Percentiles rank a stretch among this genome's conserved stretches.
These are phyloP conservation scores for Typhlichthys eigenmanni DNA, from an alignment of 2,797 vertebrate species.

Conservation along the genomic window DNA sequence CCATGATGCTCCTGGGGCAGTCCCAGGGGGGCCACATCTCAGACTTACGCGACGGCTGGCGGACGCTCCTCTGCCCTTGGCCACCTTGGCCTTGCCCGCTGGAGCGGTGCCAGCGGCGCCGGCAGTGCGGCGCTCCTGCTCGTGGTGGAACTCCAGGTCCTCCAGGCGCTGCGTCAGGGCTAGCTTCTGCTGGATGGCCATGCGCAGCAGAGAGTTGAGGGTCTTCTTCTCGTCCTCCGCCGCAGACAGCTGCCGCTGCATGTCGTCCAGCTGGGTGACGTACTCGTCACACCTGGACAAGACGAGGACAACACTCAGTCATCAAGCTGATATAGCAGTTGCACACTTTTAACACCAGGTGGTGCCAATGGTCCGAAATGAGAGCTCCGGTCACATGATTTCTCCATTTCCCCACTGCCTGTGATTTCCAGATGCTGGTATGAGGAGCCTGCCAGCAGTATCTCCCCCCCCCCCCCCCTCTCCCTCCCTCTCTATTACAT, in stretches of 20 bases:
- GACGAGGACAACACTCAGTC: not conserved
- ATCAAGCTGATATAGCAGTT: not conserved
- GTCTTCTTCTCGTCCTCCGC: slow-evolving; percentile 99
- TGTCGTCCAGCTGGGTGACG: slow-evolving; percentile 95
- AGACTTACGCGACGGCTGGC: slow-evolving; percentile 90
- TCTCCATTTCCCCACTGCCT: slow-evolving; percentile 40
- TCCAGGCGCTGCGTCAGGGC: slow-evolving; percentile 96
- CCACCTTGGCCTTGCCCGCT: slow-evolving; percentile 70
- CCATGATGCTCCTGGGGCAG: slow-evolving; percentile 33
- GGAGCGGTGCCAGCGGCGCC: slow-evolving; percentile 63
- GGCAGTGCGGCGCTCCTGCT: slow-evolving; percentile 81
- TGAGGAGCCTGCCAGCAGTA: slow-evolving; percentile 34
- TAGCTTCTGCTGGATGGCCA: slow-evolving; percentile 99
- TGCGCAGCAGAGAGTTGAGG: slow-evolving; percentile 94
- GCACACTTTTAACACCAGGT: slow-evolving; percentile 51
- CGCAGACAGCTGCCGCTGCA: slow-evolving; percentile 94
- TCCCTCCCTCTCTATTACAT: slow-evolving; percentile 53
- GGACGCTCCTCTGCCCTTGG: slow-evolving; percentile 74
- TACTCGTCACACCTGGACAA: slow-evolving; percentile 92
- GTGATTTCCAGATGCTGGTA: slow-evolving; percentile 66
- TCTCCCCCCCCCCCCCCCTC: not conserved
- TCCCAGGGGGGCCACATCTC: slow-evolving; percentile 66
- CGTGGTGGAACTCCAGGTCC: slow-evolving; percentile 94
- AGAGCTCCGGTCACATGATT: slow-evolving; percentile 37
- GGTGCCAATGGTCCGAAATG: slow-evolving; percentile 39